phyloP scores from a whole-genome alignment of 2,113 vertebrate species.

The Triplophysa siluroides region DNA sequence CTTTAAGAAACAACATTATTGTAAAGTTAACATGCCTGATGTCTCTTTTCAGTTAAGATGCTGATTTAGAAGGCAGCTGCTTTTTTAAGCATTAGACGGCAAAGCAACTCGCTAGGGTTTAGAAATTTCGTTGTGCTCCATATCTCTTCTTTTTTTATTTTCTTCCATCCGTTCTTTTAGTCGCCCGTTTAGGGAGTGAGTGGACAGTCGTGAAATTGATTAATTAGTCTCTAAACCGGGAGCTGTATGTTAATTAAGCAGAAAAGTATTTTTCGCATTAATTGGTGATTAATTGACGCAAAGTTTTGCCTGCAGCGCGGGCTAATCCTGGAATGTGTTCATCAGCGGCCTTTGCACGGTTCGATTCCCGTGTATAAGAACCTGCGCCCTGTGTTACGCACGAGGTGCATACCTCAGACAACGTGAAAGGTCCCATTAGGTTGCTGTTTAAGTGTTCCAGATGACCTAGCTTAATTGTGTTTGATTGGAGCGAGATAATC shows the following conservation, averaged over 20 bases:
- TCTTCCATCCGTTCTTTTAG: neutral
- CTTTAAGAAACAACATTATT: too few relatives aligned
- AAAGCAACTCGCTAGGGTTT: neutral
- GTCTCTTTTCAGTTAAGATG: too few relatives aligned
- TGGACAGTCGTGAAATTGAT: slow-evolving; percentile 67
- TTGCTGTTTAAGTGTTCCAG: slow-evolving; percentile 63
- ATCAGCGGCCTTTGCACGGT: slow-evolving; percentile 38
- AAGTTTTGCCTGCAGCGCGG: slow-evolving; percentile 55
- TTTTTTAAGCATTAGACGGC: neutral
- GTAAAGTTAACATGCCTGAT: too few relatives aligned
- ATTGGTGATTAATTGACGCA: slow-evolving; percentile 68
- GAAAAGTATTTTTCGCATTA: slow-evolving; percentile 71
- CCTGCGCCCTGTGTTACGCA: neutral
- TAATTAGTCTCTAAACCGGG: slow-evolving; percentile 71
- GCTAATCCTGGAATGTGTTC: slow-evolving; percentile 62
- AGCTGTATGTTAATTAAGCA: slow-evolving; percentile 73
- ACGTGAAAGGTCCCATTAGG: slow-evolving; percentile 60
- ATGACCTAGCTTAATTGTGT: slow-evolving; percentile 72
- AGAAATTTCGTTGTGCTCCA: too few relatives aligned
- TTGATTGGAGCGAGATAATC: slow-evolving; percentile 68
- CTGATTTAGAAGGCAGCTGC: neutral
- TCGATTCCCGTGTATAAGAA: slow-evolving; percentile 46
- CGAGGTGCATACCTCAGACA: slow-evolving; percentile 8
- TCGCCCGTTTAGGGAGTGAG: neutral
- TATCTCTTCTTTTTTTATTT: neutral